phyloP scores from a whole-genome alignment of 2,797 vertebrate species.

The Halcyon badia region DNA sequence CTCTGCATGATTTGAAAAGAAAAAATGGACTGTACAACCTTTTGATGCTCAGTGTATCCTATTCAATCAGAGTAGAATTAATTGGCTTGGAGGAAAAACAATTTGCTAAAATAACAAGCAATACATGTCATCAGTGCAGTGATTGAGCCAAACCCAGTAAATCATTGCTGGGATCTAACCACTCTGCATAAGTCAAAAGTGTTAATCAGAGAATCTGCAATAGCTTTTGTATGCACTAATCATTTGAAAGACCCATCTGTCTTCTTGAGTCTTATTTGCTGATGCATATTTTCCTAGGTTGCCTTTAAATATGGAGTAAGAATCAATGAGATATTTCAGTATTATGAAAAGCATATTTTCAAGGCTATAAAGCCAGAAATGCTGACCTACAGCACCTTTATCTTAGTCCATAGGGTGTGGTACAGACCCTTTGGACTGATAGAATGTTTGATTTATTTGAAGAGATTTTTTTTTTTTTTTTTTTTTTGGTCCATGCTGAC shows the following conservation, averaged over 20 bases:
- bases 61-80: slow-evolving; percentile 25
- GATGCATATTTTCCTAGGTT: neutral
- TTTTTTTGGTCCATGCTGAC: neutral
- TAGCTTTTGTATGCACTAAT: neutral
- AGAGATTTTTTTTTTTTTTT: neutral
- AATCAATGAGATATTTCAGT: neutral
- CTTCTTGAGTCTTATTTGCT: neutral
- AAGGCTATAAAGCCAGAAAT: neutral
- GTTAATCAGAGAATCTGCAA: neutral
- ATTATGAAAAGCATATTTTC: neutral
- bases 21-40: neutral
- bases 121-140: slow-evolving; percentile 21
- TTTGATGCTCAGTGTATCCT: neutral
- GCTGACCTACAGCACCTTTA: neutral
- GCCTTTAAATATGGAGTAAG: neutral
- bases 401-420: neutral
- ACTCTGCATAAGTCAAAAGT: slow-evolving; percentile 27
- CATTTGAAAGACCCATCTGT: neutral
- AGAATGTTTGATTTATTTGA: neutral
- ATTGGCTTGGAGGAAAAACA: slow-evolving; percentile 62
- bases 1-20: neutral
- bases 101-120: slow-evolving; percentile 76
- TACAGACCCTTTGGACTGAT: neutral
- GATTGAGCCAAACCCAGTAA: slow-evolving; percentile 26
- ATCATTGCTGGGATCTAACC: slow-evolving; percentile 2